Evolutionary conservation across 2,888 invertebrate species (phyloP).

Genomic region (Rugalucina vietnamica): DNA sequence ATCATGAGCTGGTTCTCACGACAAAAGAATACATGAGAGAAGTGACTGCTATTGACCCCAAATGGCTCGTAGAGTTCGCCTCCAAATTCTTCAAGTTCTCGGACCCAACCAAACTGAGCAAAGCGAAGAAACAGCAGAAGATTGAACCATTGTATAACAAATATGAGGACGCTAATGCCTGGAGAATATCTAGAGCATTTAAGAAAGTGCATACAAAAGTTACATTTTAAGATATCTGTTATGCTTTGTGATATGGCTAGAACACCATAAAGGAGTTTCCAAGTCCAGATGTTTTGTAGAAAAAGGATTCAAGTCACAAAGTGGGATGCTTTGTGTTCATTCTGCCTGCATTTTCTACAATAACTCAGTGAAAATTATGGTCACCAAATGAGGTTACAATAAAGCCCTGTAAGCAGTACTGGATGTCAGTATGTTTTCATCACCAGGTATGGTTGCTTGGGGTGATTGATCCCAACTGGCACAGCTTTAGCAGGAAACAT

Average conservation of each 20-base stretch:
- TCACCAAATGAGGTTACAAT: no score
- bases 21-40: constrained; percentile 99
- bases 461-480: no score
- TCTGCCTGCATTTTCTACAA: no score
- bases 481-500: no score
- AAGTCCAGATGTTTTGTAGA: no score
- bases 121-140: constrained; percentile 99
- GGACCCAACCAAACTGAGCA: constrained; percentile 98
- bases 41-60: constrained; percentile 86
- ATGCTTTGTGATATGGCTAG: background rate
- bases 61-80: constrained; percentile 99
- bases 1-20: constrained; percentile 99
- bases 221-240: constrained; percentile 77
- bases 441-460: no score
- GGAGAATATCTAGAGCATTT: constrained; percentile 93
- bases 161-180: constrained; percentile 99
- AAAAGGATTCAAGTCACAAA: no score
- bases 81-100: constrained; percentile 99
- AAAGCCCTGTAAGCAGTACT: no score
- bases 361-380: no score
- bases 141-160: constrained; percentile 99
- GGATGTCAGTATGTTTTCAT: no score
- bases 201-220: constrained; percentile 84
- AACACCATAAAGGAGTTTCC: no score
- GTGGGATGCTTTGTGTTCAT: no score